phyloP scores from a whole-genome alignment of 2,113 vertebrate genomes.

The Poeciliopsis retropinna region DNA sequence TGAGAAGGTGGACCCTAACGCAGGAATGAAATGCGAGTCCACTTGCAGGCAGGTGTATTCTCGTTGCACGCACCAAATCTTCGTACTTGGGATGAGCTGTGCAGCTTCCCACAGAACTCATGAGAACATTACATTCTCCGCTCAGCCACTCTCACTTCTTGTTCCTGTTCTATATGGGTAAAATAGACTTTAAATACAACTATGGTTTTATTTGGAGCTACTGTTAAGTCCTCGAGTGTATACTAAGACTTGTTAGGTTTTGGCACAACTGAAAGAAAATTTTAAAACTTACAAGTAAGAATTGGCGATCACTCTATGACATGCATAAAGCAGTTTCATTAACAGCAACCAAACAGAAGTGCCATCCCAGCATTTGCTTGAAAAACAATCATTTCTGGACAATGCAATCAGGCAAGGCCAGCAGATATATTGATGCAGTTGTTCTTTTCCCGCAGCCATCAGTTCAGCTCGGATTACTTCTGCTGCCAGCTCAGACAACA shows the following conservation, averaged over 20 bases:
- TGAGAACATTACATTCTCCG: conserved; percentile 58
- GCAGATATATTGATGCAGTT: neutral
- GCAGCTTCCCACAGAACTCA: conserved; percentile 66
- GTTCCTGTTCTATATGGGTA: conserved; percentile 37
- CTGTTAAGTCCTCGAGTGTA: too few species aligned
- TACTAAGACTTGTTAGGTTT: too few species aligned
- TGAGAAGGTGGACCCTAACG: conserved; percentile 44
- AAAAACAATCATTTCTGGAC: too few species aligned
- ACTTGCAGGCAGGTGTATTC: conserved; percentile 25
- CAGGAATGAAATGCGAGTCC: conserved; percentile 25
- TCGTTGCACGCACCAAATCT: conserved; percentile 24
- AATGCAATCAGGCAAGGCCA: too few species aligned
- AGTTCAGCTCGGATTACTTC: neutral
- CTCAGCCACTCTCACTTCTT: conserved; percentile 21
- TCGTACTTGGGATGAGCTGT: conserved; percentile 48
- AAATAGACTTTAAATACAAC: conserved; percentile 5
- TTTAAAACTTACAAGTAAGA: too few species aligned
- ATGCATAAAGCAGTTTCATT: too few species aligned
- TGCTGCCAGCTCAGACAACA: neutral
- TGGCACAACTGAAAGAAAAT: too few species aligned
- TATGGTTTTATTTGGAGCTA: too few species aligned
- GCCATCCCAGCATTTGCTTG: too few species aligned
- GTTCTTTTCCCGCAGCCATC: neutral
- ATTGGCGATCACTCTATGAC: too few species aligned
- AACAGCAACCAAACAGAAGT: too few species aligned